Percentiles rank a stretch among this genome's conserved stretches.
Conservation (phyloP, 2,888 invertebrate genomes). For the Harmothoe impar region DNA sequence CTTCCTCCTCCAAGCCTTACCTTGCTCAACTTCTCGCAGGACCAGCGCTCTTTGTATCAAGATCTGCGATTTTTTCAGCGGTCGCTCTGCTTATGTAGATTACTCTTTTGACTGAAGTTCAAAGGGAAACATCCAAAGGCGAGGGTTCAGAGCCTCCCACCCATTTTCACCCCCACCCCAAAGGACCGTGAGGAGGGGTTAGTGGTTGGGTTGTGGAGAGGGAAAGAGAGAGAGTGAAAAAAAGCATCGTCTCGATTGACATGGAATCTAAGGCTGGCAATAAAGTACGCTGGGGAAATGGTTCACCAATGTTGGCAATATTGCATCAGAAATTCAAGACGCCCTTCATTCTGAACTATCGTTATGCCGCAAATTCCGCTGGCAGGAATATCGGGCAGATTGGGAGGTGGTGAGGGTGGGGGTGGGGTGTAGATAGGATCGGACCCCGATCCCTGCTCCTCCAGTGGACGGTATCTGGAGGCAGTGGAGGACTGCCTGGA, state of each 20-base stretch:
- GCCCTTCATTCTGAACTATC: background rate
- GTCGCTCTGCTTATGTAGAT: conserved; percentile 17
- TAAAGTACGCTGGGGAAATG: background rate
- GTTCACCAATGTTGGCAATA: background rate
- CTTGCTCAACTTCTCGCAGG: background rate
- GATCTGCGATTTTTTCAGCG: background rate
- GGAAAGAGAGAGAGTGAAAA: background rate
- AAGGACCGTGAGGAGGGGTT: background rate
- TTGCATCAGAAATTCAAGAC: conserved; percentile 39
- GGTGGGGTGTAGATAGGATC: conserved; percentile 4
- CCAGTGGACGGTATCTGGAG: background rate
- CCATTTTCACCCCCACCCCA: conserved; percentile 1
- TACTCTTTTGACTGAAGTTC: conserved; percentile 37
- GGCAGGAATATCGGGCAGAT: background rate
- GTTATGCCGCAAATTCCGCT: background rate
- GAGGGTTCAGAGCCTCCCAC: background rate
- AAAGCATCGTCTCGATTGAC: background rate
- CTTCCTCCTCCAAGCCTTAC: background rate
- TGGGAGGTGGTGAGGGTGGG: background rate
- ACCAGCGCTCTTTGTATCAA: background rate
- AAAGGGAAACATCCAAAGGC: conserved; percentile 35
- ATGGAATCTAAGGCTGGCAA: background rate
- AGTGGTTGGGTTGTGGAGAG: background rate
- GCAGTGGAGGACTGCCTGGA: background rate
- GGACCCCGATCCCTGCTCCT: conserved; percentile 7